Evolutionary conservation across 2,797 vertebrate species (phyloP).

Genomic region (Okamejei kenojei): DNA sequence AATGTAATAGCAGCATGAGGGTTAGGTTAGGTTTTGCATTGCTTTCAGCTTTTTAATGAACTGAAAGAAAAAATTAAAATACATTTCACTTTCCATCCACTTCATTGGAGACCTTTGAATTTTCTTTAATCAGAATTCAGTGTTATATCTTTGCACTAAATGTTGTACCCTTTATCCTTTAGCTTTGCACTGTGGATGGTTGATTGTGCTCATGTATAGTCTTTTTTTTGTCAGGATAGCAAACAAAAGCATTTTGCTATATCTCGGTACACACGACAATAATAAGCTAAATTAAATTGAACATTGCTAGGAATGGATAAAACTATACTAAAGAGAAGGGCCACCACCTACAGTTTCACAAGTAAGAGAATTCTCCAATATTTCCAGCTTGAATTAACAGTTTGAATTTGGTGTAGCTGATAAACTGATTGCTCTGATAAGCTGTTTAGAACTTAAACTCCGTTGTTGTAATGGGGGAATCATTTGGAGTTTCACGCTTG

Average conservation of each 20-base stretch:
- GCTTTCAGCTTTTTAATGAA: background rate
- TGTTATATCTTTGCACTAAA: too few relatives aligned
- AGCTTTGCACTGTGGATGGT: too few relatives aligned
- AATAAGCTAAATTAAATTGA: too few relatives aligned
- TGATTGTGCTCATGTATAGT: too few relatives aligned
- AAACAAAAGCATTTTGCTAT: too few relatives aligned
- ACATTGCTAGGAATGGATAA: background rate
- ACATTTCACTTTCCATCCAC: background rate
- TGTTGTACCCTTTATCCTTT: too few relatives aligned
- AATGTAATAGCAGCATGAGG: background rate
- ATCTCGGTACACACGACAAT: too few relatives aligned
- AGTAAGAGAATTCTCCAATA: background rate
- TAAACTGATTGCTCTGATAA: background rate
- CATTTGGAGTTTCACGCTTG: background rate
- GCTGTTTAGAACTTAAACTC: background rate
- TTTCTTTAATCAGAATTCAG: too few relatives aligned
- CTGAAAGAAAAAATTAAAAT: background rate
- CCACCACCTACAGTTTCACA: background rate
- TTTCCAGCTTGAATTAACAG: background rate
- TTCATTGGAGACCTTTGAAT: too few relatives aligned
- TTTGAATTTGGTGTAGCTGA: background rate
- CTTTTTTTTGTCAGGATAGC: too few relatives aligned
- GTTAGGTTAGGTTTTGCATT: background rate
- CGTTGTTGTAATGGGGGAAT: background rate
- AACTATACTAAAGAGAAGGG: too few relatives aligned